Conservation (phyloP, 2,888 invertebrate species). For the Cephus spinipes region DNA sequence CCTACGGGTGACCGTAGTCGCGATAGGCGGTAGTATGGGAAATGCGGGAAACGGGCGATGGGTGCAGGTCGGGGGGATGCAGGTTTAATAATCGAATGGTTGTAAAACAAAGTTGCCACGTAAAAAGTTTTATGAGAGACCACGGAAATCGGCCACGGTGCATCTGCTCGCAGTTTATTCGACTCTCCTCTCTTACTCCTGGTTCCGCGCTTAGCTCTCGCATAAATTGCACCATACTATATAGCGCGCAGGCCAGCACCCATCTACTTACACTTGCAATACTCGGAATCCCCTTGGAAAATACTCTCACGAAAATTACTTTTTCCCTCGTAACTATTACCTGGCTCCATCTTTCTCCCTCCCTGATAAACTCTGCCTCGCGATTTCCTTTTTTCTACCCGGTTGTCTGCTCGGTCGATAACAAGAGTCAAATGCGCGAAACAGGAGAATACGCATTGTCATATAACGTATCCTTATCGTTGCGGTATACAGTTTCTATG, state of each 20-base stretch:
- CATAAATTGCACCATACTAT: slow-evolving; percentile 30
- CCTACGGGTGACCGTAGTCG: not conserved
- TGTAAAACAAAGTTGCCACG: slow-evolving; percentile 47
- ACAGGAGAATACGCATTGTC: not conserved
- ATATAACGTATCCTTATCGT: not conserved
- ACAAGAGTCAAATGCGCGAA: not conserved
- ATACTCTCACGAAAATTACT: not conserved
- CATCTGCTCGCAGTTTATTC: slow-evolving; percentile 51
- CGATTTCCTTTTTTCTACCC: not conserved
- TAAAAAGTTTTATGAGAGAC: slow-evolving; percentile 56
- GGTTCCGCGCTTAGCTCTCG: slow-evolving; percentile 35
- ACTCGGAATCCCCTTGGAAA: not conserved
- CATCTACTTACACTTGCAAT: not conserved
- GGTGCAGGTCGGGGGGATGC: not conserved
- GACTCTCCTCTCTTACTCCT: slow-evolving; percentile 42
- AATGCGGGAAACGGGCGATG: not conserved
- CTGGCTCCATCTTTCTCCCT: not conserved
- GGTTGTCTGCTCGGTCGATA: not conserved
- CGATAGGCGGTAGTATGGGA: not conserved
- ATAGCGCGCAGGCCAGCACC: not conserved
- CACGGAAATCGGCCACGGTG: slow-evolving; percentile 44
- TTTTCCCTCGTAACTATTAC: not conserved
- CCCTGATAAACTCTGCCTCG: not conserved
- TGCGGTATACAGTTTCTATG: not conserved
- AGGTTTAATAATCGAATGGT: slow-evolving; percentile 50